A percentile compares a stretch with the other conserved stretches of the same genome.
Evolutionary conservation across 2,113 vertebrate genomes (phyloP).

Genomic region (Malurus melanocephalus): DNA sequence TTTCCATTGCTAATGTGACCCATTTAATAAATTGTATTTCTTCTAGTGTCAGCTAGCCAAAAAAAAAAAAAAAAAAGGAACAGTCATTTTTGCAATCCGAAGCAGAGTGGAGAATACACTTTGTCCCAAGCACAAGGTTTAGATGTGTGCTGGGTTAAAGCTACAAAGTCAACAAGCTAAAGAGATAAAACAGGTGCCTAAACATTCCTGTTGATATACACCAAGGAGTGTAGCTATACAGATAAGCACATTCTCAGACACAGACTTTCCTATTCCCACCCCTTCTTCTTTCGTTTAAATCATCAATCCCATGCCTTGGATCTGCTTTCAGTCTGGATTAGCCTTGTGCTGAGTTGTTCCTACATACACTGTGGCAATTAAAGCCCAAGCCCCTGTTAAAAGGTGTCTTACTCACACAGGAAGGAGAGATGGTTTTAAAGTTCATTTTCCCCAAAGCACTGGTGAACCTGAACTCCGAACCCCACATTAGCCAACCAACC

Average conservation of each 20-base stretch:
- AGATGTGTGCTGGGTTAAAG: not conserved
- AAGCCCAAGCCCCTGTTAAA: not conserved
- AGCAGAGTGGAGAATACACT: not conserved
- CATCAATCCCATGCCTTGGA: not conserved
- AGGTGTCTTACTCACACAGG: not conserved
- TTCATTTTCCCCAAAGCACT: not conserved
- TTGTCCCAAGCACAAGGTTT: not conserved
- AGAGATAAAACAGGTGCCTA: not conserved
- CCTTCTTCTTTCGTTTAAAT: not conserved
- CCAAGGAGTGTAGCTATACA: not conserved
- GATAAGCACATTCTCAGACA: not conserved
- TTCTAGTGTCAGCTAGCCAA: not conserved
- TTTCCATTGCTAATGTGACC: not conserved
- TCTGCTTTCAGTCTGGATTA: not conserved
- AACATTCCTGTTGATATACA: not conserved
- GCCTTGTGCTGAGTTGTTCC: not conserved
- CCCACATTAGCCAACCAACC: not conserved
- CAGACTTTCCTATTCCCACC: not conserved
- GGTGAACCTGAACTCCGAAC: not conserved
- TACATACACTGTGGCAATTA: not conserved
- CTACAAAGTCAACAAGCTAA: not conserved
- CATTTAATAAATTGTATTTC: not conserved
- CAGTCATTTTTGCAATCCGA: not conserved
- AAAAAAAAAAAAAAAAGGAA: not conserved
- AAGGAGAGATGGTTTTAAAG: not conserved